These are phyloP conservation scores for Eupeodes latifasciatus DNA, from an alignment of 2,888 invertebrate species.

Conservation along the genomic window DNA sequence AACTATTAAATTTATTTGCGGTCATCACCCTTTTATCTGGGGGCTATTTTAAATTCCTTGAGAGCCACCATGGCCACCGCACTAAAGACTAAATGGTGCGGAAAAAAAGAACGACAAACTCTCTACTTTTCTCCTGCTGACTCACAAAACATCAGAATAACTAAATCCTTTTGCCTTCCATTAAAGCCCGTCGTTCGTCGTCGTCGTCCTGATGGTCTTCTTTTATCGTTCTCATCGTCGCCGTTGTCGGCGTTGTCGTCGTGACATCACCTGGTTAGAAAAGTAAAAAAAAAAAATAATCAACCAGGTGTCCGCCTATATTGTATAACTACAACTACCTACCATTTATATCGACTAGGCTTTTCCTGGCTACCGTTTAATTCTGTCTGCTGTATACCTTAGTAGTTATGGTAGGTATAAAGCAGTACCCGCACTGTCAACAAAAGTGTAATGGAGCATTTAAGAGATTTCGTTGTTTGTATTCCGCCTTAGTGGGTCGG, in stretches of 20 bases:
- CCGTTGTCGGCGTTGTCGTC: background rate
- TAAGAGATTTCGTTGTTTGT: constrained; percentile 68
- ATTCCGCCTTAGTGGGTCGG: constrained; percentile 62
- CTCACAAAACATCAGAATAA: constrained; percentile 44
- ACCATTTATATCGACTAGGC: constrained; percentile 5
- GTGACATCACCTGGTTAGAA: constrained; percentile 50
- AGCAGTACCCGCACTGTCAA: constrained; percentile 45
- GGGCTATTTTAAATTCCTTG: constrained; percentile 47
- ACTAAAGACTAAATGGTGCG: constrained; percentile 43
- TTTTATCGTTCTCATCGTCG: background rate
- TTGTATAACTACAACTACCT: background rate
- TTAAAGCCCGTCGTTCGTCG: background rate
- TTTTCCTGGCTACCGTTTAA: constrained; percentile 8
- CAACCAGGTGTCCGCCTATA: constrained; percentile 26
- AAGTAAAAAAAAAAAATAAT: constrained; percentile 25
- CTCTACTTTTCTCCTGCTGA: constrained; percentile 28
- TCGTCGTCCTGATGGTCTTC: constrained; percentile 8
- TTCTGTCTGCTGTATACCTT: background rate
- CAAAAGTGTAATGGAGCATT: constrained; percentile 71
- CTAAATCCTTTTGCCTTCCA: constrained; percentile 44
- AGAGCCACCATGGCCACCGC: background rate
- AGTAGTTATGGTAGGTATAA: background rate
- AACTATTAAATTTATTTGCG: constrained; percentile 56
- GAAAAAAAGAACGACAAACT: constrained; percentile 53
- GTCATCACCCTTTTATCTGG: constrained; percentile 52